Evolutionary conservation across 2,888 invertebrate genomes (phyloP).

Genomic region (Agrenia bidenticulata): DNA sequence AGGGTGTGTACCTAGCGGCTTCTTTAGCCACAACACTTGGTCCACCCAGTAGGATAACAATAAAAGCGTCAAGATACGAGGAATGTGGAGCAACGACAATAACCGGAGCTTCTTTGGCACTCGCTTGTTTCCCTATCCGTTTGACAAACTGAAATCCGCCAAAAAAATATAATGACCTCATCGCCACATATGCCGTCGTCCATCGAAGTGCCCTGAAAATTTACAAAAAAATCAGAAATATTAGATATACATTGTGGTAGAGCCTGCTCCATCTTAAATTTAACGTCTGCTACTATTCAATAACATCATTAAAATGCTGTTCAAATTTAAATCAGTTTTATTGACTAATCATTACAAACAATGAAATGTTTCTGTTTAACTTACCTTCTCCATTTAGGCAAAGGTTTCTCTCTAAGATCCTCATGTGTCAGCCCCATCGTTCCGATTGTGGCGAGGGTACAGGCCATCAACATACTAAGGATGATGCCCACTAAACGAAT

Average conservation of each 20-base stretch:
- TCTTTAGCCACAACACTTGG: constrained; percentile 88
- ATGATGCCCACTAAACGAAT: constrained; percentile 76
- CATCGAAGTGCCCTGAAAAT: constrained; percentile 32
- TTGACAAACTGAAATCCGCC: constrained; percentile 80
- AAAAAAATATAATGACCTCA: constrained; percentile 70
- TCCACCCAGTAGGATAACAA: constrained; percentile 57
- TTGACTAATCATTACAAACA: too few species aligned
- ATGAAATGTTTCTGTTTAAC: too few species aligned
- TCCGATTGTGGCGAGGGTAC: constrained; percentile 81
- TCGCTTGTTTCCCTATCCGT: constrained; percentile 73
- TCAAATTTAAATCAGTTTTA: too few species aligned
- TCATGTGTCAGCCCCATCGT: constrained; percentile 77
- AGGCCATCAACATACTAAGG: constrained; percentile 74
- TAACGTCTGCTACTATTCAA: too few species aligned
- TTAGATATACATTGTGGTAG: too few species aligned
- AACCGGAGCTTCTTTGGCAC: constrained; percentile 72
- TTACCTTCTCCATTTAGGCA: constrained; percentile 90
- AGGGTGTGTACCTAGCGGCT: constrained; percentile 76
- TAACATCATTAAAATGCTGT: too few species aligned
- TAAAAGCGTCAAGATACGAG: constrained; percentile 72
- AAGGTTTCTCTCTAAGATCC: constrained; percentile 73
- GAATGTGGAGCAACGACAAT: constrained; percentile 83
- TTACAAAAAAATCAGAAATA: not conserved
- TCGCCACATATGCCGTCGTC: constrained; percentile 31
- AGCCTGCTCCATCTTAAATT: too few species aligned